Evolutionary conservation across 2,113 vertebrate species (phyloP).

Genomic region (Sphyrna mokarran): DNA sequence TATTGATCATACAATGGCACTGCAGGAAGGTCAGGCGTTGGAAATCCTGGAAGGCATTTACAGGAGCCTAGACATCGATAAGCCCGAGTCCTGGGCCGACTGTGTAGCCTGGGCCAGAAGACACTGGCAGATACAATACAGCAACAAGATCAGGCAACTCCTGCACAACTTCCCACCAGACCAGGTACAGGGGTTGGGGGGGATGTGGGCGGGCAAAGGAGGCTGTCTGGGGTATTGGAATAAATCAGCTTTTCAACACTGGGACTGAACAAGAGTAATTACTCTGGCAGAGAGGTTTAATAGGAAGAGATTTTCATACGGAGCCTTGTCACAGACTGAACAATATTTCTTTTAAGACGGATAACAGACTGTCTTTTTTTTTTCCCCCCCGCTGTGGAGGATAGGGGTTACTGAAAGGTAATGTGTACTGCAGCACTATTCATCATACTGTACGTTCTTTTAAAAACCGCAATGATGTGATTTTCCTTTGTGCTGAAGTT

Average conservation of each 20-base stretch:
- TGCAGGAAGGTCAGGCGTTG: conserved; percentile 46
- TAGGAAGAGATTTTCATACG: not conserved
- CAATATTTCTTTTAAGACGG: not conserved
- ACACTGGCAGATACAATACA: conserved; percentile 65
- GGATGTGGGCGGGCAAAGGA: fast-evolving
- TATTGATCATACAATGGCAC: conserved; percentile 47
- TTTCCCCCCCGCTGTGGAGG: not conserved
- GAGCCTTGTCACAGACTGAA: conserved; percentile 10
- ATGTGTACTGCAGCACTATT: not conserved
- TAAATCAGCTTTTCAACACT: conserved; percentile 2
- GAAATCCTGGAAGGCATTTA: conserved; percentile 55
- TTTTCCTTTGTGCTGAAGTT: not conserved
- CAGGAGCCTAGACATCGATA: conserved; percentile 49
- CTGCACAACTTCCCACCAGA: conserved; percentile 57
- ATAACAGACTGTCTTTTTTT: not conserved
- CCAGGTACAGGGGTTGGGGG: conserved; percentile 47
- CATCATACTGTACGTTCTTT: not conserved
- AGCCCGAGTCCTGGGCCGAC: conserved; percentile 56
- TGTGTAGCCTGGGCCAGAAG: conserved; percentile 64
- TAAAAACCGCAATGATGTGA: not conserved
- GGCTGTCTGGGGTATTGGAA: conserved; percentile 15
- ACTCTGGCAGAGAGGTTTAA: not conserved
- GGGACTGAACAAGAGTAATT: conserved; percentile 18
- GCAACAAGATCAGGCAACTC: conserved; percentile 58
- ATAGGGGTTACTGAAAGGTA: conserved; percentile 2